Conservation (phyloP, 1,140 invertebrate genomes). For the Heliconius himera region DNA sequence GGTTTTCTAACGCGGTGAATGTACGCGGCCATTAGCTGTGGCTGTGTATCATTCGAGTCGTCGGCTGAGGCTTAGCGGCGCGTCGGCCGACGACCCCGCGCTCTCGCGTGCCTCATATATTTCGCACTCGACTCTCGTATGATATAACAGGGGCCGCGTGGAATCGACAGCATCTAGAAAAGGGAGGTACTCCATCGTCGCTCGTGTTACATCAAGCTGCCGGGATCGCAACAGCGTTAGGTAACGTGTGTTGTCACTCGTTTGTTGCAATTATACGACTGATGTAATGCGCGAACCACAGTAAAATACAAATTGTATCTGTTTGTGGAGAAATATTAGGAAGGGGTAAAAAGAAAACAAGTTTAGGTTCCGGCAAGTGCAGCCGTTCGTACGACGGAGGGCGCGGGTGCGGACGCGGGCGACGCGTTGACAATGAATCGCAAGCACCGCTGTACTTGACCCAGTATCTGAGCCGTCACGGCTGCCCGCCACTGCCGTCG, state of each 20-base stretch:
- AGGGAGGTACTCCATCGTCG: conserved; percentile 44
- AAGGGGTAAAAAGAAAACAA: conserved; percentile 58
- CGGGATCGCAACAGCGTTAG: conserved; percentile 60
- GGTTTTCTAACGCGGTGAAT: conserved; percentile 78
- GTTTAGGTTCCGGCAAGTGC: conserved; percentile 75
- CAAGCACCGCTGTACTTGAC: conserved; percentile 80
- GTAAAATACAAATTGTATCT: conserved; percentile 32
- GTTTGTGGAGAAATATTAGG: conserved; percentile 15
- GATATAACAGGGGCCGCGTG: conserved; percentile 63
- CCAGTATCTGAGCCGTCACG: conserved; percentile 72
- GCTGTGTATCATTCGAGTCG: conserved; percentile 68
- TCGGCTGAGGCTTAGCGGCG: conserved; percentile 62
- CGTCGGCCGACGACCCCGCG: conserved; percentile 71
- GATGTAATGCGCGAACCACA: conserved; percentile 57
- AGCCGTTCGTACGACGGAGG: conserved; percentile 49
- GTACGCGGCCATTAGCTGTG: conserved; percentile 75
- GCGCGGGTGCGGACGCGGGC: conserved; percentile 47
- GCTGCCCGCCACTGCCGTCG: conserved; percentile 49
- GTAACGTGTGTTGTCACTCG: conserved; percentile 72
- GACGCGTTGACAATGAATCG: conserved; percentile 77
- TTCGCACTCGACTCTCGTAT: conserved; percentile 61
- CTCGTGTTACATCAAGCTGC: conserved; percentile 64
- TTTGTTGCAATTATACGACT: conserved; percentile 62
- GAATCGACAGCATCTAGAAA: conserved; percentile 46
- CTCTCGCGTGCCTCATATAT: conserved; percentile 53